A percentile compares a stretch with the other conserved stretches of the same genome.
phyloP scores from a whole-genome alignment of 2,113 vertebrate genomes.

The Melanotaenia duboulayi region DNA sequence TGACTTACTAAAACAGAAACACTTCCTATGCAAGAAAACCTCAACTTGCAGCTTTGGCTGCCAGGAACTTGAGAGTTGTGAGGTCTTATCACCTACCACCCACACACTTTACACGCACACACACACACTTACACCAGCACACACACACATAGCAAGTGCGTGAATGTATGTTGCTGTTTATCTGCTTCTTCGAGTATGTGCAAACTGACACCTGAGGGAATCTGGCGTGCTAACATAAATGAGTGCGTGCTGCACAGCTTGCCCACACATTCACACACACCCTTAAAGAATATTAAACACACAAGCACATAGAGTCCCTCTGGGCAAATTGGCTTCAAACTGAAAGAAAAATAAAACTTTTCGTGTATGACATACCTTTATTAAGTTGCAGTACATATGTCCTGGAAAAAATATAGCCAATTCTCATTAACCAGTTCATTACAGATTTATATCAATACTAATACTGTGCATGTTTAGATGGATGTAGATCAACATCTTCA shows the following conservation, averaged over 20 bases:
- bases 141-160: neutral
- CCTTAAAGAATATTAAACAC: neutral
- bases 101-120: neutral
- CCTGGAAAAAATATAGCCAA: slow-evolving; percentile 2
- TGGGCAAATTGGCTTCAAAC: slow-evolving; percentile 22
- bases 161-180: slow-evolving; percentile 12
- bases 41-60: too few species aligned
- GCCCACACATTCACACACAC: slow-evolving; percentile 56
- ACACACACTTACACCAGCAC: neutral
- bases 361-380: slow-evolving; percentile 21
- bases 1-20: neutral
- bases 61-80: neutral
- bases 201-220: slow-evolving; percentile 54
- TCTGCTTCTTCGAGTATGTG: slow-evolving; percentile 9
- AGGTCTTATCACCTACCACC: neutral
- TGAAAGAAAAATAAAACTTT: slow-evolving; percentile 34
- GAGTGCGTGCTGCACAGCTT: slow-evolving; percentile 57
- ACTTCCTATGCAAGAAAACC: neutral
- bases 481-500: neutral
- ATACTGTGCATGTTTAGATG: neutral
- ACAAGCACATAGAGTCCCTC: slow-evolving; percentile 8
- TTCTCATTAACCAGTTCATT: neutral
- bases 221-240: slow-evolving; percentile 58
- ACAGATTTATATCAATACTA: neutral
- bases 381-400: neutral